Conservation (phyloP, 2,797 vertebrate genomes). For the Rhinoraja longicauda region DNA sequence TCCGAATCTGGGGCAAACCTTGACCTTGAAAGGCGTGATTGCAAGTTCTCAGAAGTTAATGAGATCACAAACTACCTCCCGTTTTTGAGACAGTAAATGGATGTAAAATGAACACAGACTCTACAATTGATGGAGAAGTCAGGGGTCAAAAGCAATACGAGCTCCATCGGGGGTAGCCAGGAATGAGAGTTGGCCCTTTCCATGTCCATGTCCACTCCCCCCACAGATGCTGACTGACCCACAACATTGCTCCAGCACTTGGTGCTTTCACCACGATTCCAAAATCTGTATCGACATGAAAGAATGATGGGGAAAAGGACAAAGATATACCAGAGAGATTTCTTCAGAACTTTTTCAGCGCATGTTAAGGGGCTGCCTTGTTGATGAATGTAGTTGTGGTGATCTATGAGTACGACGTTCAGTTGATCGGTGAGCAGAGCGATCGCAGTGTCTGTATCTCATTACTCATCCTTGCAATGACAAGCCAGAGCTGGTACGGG, state of each 20-base stretch:
- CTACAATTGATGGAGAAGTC: background rate
- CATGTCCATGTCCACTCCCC: too few species aligned
- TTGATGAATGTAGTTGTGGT: background rate
- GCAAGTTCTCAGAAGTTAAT: background rate
- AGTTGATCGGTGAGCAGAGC: background rate
- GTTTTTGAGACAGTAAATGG: background rate
- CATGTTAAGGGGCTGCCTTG: background rate
- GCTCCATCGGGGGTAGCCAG: background rate
- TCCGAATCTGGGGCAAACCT: background rate
- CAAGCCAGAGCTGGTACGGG: background rate
- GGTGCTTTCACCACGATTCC: background rate
- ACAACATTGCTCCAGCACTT: too few species aligned
- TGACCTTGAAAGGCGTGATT: background rate
- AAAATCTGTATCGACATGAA: background rate
- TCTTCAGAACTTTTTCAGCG: background rate
- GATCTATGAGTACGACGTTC: background rate
- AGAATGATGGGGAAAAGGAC: background rate
- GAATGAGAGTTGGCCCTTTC: too few species aligned
- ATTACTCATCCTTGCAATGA: background rate
- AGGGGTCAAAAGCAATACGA: background rate
- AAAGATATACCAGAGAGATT: background rate
- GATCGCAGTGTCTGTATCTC: background rate
- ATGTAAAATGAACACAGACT: background rate
- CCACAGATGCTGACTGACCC: too few species aligned
- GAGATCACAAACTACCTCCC: background rate